A percentile compares a stretch with the other conserved stretches of the same genome.
phyloP scores from a whole-genome alignment of 2,888 invertebrate species.

The Lochmaea capreae region DNA sequence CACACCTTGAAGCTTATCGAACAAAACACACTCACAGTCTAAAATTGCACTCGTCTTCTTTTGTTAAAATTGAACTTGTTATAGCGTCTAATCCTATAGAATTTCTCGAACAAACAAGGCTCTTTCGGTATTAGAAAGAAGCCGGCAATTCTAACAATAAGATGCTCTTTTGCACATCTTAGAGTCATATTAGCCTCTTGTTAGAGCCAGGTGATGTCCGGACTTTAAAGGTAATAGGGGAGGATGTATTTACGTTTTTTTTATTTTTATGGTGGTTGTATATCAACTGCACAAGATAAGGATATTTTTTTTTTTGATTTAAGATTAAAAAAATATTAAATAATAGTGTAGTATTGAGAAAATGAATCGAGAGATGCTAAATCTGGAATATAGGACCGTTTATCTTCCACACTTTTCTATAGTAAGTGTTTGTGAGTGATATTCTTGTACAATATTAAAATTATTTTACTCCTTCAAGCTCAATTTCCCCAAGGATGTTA shows the following conservation, averaged over 20 bases:
- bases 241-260: background rate
- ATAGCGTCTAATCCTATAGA: slow-evolving; percentile 21
- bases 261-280: no score
- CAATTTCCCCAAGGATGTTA: no score
- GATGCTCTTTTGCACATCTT: slow-evolving; percentile 33
- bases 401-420: no score
- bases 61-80: slow-evolving; percentile 28
- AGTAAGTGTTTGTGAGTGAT: no score
- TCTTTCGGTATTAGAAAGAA: slow-evolving; percentile 14
- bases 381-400: no score
- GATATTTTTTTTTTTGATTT: no score
- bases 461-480: no score
- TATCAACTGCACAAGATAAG: background rate
- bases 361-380: no score
- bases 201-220: slow-evolving; percentile 33
- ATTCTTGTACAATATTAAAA: no score
- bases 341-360: no score
- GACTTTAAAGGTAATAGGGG: slow-evolving; percentile 17
- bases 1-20: no score
- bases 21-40: background rate
- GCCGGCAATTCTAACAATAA: slow-evolving; percentile 28
- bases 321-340: no score
- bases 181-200: slow-evolving; percentile 27
- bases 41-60: slow-evolving; percentile 20
- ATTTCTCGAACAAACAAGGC: slow-evolving; percentile 32